Evolutionary conservation across 2,888 invertebrate species (phyloP).

Genomic region (Ochropleura plecta): DNA sequence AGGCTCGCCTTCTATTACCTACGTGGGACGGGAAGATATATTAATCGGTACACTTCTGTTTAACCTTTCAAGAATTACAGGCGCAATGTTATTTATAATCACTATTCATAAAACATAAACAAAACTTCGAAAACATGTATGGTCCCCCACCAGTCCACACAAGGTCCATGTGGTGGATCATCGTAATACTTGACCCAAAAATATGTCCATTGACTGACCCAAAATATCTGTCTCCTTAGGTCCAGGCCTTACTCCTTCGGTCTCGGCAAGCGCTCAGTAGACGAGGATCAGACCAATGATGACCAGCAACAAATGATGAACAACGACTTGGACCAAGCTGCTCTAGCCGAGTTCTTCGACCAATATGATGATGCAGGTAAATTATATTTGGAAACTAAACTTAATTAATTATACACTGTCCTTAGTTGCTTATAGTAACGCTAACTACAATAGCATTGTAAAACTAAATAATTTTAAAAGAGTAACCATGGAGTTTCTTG

Average conservation of each 20-base stretch:
- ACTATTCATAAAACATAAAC: not conserved
- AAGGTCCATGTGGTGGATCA: not conserved
- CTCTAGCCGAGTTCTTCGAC: slow-evolving; percentile 82
- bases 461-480: too few relatives aligned
- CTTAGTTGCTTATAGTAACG: too few relatives aligned
- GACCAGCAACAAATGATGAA: slow-evolving; percentile 65
- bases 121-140: not conserved
- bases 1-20: too few relatives aligned
- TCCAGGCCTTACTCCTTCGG: slow-evolving; percentile 86
- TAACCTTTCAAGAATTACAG: too few relatives aligned
- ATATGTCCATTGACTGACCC: not conserved
- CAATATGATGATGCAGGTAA: slow-evolving; percentile 84
- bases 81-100: not conserved
- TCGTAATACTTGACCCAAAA: not conserved
- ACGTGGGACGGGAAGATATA: too few relatives aligned
- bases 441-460: too few relatives aligned
- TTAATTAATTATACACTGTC: not conserved
- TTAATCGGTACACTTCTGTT: too few relatives aligned
- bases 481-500: too few relatives aligned
- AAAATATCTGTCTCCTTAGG: slow-evolving; percentile 62
- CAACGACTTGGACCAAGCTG: slow-evolving; percentile 80
- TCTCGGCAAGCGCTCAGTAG: slow-evolving; percentile 87
- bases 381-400: not conserved
- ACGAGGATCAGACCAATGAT: slow-evolving; percentile 81
- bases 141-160: not conserved